Percentiles rank a stretch among this genome's conserved stretches.
These are phyloP conservation scores for Melierax canorus DNA, from an alignment of 2,113 vertebrate species.

Conservation along the genomic window DNA sequence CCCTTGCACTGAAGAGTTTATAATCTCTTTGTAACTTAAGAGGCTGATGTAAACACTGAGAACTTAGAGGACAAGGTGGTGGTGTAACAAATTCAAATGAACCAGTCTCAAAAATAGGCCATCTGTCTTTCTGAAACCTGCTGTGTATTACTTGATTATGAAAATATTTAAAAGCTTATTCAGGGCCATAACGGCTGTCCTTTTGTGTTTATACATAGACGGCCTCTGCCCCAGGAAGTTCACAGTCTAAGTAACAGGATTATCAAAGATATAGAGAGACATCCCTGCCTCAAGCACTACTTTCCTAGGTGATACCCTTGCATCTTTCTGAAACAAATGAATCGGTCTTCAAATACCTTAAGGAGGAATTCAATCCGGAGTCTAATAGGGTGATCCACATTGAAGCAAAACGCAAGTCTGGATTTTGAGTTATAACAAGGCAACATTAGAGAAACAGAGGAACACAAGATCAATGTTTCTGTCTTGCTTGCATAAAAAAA, in stretches of 20 bases:
- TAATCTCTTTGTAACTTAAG: not conserved
- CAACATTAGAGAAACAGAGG: not conserved
- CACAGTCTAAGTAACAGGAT: not conserved
- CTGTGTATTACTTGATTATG: not conserved
- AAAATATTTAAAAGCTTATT: not conserved
- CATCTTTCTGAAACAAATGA: not conserved
- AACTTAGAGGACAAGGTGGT: not conserved
- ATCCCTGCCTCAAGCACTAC: not conserved
- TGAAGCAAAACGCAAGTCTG: not conserved
- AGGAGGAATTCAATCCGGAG: not conserved
- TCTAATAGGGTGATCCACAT: not conserved
- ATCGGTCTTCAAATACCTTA: not conserved
- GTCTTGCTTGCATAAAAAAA: not conserved
- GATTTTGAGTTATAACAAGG: rapidly evolving
- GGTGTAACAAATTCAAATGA: not conserved
- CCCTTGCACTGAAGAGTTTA: not conserved
- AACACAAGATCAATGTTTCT: not conserved
- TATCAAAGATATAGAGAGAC: not conserved
- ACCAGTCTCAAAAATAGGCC: not conserved
- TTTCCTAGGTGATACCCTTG: not conserved
- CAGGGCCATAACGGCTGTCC: not conserved
- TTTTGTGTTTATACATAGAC: not conserved
- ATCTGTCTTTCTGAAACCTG: not conserved
- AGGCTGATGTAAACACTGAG: not conserved
- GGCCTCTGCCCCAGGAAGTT: not conserved